These are phyloP conservation scores for Leptosomus discolor DNA, from an alignment of 2,113 vertebrate species.

Conservation along the genomic window DNA sequence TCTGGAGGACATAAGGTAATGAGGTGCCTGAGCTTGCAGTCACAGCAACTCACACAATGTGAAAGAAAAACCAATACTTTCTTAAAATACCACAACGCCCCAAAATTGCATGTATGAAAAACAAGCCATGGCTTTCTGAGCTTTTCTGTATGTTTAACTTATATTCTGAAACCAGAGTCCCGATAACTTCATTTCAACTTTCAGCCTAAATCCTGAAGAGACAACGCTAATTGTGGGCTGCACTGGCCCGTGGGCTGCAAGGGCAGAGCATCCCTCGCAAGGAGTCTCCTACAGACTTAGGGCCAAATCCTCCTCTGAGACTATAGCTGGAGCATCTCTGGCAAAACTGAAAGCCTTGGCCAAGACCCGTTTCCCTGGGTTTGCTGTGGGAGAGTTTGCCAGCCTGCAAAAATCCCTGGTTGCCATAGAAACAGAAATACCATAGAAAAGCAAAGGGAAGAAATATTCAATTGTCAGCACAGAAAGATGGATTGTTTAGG, in stretches of 20 bases:
- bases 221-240: accelerated
- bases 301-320: neutral
- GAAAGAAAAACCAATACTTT: neutral
- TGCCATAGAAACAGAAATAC: conserved; percentile 77
- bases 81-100: neutral
- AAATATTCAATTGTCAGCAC: conserved; percentile 70
- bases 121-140: neutral
- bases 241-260: accelerated
- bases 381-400: conserved; percentile 23
- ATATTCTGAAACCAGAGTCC: neutral
- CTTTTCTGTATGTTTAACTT: neutral
- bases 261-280: accelerated
- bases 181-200: neutral
- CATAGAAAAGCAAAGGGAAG: conserved; percentile 51
- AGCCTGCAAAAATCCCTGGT: conserved; percentile 69
- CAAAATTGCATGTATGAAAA: accelerated
- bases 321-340: neutral
- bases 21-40: neutral
- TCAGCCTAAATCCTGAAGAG: neutral
- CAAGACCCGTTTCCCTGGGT: neutral
- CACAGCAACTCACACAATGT: accelerated
- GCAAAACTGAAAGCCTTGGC: neutral
- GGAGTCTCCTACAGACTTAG: neutral
- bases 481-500: conserved; percentile 63
- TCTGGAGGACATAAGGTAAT: neutral